Evolutionary conservation across 1,140 invertebrate species (phyloP), one percentile per base, ranked within the genome.

Genomic region (Formica exsecta): DNA sequence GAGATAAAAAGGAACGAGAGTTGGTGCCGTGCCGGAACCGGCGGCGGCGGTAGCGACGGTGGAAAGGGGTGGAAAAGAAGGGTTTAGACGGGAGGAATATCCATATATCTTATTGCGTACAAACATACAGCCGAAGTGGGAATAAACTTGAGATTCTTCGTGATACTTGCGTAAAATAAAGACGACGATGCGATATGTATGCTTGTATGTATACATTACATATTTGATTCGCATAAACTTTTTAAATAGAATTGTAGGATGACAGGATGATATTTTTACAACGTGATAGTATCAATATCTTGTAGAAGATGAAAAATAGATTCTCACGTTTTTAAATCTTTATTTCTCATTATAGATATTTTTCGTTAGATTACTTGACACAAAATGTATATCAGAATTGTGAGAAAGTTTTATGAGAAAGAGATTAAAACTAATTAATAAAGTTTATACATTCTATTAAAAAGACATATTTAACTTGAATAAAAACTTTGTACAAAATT

Each of bases 1-100:
- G 92, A 95, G 95, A 95, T 95, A 95, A 95, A 95, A 95, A 95
- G 94, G 93, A 95, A 95, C 91, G 94, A 95, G 93, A 92, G 92
- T 91, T 93, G 93, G 93, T 92, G 92, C 90, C 89, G 92, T 90
- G 84, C 90, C 87, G 89, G 92, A 90, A 88, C 84, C 86, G 83
- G 85, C 81, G 89, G 83, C 80, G 79, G 29, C 51, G 61, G 84
- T 51, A 83, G 81, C 16, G 19, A 5, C 19, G 70, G 64, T 81
- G 79, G 84, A 86, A 85, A 76, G 84, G 76, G 76, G 62, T 76
- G 84, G 76, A 79, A 86, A 89, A 89, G 90, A 92, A 93, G 93
- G 93, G 91, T 91, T 93, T 92, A 92, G 90, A 89, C 89, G 86
- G 89, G 88, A 89, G 92, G 87, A 92, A 92, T 94, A 94, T 94